These are phyloP conservation scores for Amphiura filiformis DNA, from an alignment of 35 echinoderm and acorn worm genomes.

Conservation along the genomic window DNA sequence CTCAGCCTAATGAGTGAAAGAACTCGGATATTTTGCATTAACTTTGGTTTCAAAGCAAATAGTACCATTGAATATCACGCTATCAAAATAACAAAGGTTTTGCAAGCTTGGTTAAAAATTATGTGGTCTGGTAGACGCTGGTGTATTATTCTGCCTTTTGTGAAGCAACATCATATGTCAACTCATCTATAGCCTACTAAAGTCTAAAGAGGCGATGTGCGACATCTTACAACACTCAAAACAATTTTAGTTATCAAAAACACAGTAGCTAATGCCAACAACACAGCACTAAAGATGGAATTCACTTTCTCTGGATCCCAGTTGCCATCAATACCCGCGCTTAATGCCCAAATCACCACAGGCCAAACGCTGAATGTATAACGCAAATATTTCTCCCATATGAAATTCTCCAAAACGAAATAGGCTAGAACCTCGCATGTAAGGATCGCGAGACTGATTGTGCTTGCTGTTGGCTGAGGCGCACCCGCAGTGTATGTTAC, in stretches of 20 bases:
- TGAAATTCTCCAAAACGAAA: slow-evolving; percentile 58
- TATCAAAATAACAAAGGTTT: no score
- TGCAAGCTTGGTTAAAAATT: no score
- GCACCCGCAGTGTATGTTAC: slow-evolving; percentile 48
- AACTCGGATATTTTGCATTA: no score
- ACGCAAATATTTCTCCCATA: slow-evolving; percentile 66
- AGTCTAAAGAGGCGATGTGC: background rate
- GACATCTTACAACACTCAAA: background rate
- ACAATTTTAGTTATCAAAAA: slow-evolving; percentile 53
- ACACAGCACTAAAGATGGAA: slow-evolving; percentile 46
- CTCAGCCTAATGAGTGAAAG: no score
- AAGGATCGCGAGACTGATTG: slow-evolving; percentile 57
- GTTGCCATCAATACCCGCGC: slow-evolving; percentile 48
- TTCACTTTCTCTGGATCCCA: slow-evolving; percentile 42
- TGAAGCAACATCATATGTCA: no score
- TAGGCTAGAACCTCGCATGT: slow-evolving; percentile 54
- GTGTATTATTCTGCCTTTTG: no score
- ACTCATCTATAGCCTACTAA: no score
- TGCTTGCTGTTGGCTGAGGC: slow-evolving; percentile 27
- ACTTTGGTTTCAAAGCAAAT: no score
- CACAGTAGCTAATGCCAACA: slow-evolving; percentile 32
- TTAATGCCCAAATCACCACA: slow-evolving; percentile 56
- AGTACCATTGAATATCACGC: no score
- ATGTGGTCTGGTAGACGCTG: no score
- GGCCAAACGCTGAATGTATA: slow-evolving; percentile 79